These are phyloP conservation scores for Typhlomys cinereus DNA, from an alignment of 2,113 vertebrate genomes.

Conservation along the genomic window DNA sequence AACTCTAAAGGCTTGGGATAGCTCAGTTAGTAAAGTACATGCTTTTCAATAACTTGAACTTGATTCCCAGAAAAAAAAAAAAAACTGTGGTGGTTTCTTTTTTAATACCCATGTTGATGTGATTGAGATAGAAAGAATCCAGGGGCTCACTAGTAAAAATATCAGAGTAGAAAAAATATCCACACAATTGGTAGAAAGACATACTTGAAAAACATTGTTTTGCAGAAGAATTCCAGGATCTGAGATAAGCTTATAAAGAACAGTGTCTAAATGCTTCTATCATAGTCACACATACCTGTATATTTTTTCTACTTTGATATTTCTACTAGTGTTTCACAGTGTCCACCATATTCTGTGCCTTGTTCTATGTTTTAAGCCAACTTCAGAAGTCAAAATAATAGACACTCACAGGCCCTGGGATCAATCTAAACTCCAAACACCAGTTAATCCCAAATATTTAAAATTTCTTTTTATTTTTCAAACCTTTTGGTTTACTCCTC, in stretches of 20 bases:
- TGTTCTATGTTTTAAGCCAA: neutral
- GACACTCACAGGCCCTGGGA: too few relatives aligned
- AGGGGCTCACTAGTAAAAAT: too few relatives aligned
- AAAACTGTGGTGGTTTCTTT: neutral
- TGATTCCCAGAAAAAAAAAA: neutral
- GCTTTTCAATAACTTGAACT: too few relatives aligned
- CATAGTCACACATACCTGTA: too few relatives aligned
- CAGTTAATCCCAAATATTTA: neutral
- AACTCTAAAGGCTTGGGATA: too few relatives aligned
- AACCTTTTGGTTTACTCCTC: neutral
- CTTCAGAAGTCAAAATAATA: neutral
- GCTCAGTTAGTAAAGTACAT: neutral
- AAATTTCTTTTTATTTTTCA: neutral
- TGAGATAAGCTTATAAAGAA: too few relatives aligned
- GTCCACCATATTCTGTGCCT: neutral
- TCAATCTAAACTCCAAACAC: too few relatives aligned
- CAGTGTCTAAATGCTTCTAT: too few relatives aligned
- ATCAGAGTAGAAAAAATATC: too few relatives aligned
- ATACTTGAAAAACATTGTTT: too few relatives aligned
- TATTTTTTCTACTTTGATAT: neutral
- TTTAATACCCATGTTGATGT: neutral
- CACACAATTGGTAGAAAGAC: too few relatives aligned
- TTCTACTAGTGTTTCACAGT: neutral
- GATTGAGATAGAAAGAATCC: neutral
- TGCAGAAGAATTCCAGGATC: too few relatives aligned